These are phyloP conservation scores for Lagodon rhomboides DNA, from an alignment of 2,797 vertebrate genomes.

Conservation along the genomic window DNA sequence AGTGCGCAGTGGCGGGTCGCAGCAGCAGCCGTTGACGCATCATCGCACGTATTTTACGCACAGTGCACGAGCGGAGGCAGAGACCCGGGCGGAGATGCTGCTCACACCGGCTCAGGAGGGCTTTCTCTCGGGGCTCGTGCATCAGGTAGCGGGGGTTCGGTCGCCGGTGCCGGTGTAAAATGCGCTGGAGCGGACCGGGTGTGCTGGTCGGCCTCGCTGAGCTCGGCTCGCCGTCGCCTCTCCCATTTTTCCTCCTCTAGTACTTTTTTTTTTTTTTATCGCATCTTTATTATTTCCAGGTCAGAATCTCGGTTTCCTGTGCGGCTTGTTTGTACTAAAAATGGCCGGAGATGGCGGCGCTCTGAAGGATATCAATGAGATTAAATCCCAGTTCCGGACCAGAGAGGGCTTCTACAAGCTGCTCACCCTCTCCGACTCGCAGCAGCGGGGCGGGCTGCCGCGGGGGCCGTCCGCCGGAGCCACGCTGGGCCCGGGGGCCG, in stretches of 20 bases:
- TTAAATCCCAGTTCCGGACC: conserved; percentile 95
- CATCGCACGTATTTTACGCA: conserved; percentile 61
- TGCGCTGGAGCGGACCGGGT: conserved; percentile 55
- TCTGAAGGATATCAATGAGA: conserved; percentile 91
- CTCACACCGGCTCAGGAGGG: conserved; percentile 50
- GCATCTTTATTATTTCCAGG: conserved; percentile 82
- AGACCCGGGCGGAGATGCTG: conserved; percentile 59
- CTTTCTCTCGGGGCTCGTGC: conserved; percentile 47
- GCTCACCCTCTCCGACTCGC: conserved; percentile 91
- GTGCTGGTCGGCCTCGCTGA: conserved; percentile 69
- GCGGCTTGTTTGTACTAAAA: conserved; percentile 86
- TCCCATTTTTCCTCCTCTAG: conserved; percentile 66
- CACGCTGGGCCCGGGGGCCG: conserved; percentile 80
- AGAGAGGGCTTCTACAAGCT: conserved; percentile 95
- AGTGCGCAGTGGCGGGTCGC: conserved; percentile 57
- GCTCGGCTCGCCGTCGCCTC: conserved; percentile 57
- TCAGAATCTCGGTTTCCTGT: conserved; percentile 84
- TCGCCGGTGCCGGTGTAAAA: conserved; percentile 51
- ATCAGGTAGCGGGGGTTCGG: conserved; percentile 30
- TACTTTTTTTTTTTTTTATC: conserved; percentile 34
- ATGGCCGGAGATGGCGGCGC: conserved; percentile 91
- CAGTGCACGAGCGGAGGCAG: conserved; percentile 59
- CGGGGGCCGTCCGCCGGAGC: conserved; percentile 82
- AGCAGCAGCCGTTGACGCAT: conserved; percentile 29
- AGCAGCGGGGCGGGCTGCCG: conserved; percentile 87